phyloP scores from a whole-genome alignment of 2,888 invertebrate genomes.

The Crocallis elinguaria region DNA sequence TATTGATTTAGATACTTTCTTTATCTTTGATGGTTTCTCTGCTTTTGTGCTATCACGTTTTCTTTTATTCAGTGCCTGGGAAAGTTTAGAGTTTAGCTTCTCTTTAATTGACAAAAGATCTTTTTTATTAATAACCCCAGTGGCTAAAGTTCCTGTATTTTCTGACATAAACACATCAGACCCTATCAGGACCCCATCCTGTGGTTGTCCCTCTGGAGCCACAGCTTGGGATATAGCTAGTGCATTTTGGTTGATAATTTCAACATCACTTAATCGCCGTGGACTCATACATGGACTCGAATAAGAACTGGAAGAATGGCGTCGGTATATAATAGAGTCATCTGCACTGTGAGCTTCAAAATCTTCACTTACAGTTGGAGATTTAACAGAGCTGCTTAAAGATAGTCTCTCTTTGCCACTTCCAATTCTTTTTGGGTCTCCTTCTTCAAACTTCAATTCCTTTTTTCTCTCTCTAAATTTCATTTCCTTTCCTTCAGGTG shows the following conservation, averaged over 20 bases:
- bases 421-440: constrained; percentile 66
- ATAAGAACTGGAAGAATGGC: constrained; percentile 93
- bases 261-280: constrained; percentile 84
- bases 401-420: constrained; percentile 70
- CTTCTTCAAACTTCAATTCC: constrained; percentile 65
- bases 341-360: constrained; percentile 88
- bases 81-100: constrained; percentile 75
- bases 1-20: constrained; percentile 51
- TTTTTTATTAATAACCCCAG: constrained; percentile 68
- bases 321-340: constrained; percentile 91
- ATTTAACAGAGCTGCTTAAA: constrained; percentile 71
- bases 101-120: constrained; percentile 77
- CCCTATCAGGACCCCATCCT: constrained; percentile 15
- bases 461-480: constrained; percentile 83
- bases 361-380: constrained; percentile 86
- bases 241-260: constrained; percentile 50
- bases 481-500: constrained; percentile 72
- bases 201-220: constrained; percentile 36
- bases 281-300: constrained; percentile 89
- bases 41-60: constrained; percentile 65
- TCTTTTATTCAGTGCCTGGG: constrained; percentile 74
- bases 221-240: constrained; percentile 24
- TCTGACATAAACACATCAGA: constrained; percentile 54
- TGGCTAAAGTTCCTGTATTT: constrained; percentile 38
- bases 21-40: constrained; percentile 70